These are phyloP conservation scores for Pseudomugil tenellus DNA, from an alignment of 2,797 vertebrate genomes.

Conservation along the genomic window DNA sequence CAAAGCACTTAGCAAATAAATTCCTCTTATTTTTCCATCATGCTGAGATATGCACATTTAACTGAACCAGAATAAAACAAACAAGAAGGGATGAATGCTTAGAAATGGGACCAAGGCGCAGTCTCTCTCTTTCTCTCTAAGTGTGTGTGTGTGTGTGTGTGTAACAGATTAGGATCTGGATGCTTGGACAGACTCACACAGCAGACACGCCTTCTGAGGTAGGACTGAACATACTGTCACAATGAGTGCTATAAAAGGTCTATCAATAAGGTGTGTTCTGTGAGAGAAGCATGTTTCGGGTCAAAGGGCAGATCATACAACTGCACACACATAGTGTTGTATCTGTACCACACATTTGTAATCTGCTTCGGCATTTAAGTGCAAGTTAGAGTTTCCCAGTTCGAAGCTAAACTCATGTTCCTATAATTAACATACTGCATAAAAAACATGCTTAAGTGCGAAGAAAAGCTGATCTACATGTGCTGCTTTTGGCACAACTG, in stretches of 20 bases:
- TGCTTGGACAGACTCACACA: constrained; percentile 27
- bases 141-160: constrained; percentile 6
- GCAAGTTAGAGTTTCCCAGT: neutral
- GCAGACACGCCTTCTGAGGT: constrained; percentile 59
- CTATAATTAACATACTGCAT: too few relatives aligned
- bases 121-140: too few relatives aligned
- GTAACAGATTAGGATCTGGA: constrained; percentile 16
- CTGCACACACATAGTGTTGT: constrained; percentile 9
- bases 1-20: constrained; percentile 31
- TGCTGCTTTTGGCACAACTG: neutral
- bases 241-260: constrained; percentile 45
- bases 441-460: too few relatives aligned
- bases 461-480: neutral
- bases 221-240: constrained; percentile 46
- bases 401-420: neutral
- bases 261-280: constrained; percentile 69
- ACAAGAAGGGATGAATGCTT: neutral
- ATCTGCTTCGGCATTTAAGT: neutral
- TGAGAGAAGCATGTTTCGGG: constrained; percentile 46
- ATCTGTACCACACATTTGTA: constrained; percentile 2
- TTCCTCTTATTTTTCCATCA: neutral
- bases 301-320: constrained; percentile 54
- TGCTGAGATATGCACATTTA: constrained; percentile 40
- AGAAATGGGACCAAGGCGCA: neutral
- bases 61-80: constrained; percentile 4